These are phyloP conservation scores for Ormyrus nitidulus DNA, from an alignment of 2,888 invertebrate species.

Conservation along the genomic window DNA sequence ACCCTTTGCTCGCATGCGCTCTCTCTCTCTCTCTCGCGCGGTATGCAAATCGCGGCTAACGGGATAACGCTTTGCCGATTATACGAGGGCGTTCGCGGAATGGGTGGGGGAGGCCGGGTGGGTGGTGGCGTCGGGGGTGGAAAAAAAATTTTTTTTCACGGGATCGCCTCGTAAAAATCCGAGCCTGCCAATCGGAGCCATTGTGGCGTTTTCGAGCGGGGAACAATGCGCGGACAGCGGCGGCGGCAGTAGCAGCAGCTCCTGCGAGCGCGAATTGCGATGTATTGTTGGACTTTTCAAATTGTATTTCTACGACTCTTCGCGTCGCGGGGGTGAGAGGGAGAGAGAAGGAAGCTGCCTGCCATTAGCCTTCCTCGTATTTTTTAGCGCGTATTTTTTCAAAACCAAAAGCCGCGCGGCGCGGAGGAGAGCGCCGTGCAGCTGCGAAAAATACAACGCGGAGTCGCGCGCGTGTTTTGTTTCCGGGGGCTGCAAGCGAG, in stretches of 20 bases:
- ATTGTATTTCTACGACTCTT: constrained; percentile 65
- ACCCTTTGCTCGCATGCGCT: constrained; percentile 46
- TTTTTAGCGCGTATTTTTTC: constrained; percentile 36
- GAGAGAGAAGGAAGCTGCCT: constrained; percentile 51
- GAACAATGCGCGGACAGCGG: constrained; percentile 64
- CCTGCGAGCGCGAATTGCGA: constrained; percentile 62
- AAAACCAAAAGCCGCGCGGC: not conserved
- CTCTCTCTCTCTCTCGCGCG: constrained; percentile 58
- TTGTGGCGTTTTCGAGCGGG: constrained; percentile 66
- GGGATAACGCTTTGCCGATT: constrained; percentile 71
- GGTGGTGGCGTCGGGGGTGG: constrained; percentile 52
- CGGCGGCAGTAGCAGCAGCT: constrained; percentile 20
- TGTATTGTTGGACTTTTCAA: constrained; percentile 68
- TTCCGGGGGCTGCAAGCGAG: not conserved
- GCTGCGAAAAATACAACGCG: not conserved
- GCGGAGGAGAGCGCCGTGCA: not conserved
- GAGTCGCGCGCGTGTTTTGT: constrained; percentile 26
- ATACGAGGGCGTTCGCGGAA: constrained; percentile 60
- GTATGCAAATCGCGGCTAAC: constrained; percentile 71
- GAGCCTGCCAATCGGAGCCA: constrained; percentile 71
- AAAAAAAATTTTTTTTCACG: constrained; percentile 61
- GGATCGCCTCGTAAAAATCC: constrained; percentile 70
- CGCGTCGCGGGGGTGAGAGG: constrained; percentile 40
- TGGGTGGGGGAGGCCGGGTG: not conserved
- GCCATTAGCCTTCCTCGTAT: constrained; percentile 33